Evolutionary conservation across 2,113 vertebrate species (phyloP), one percentile per base, ranked within the genome.

Genomic region (human (Homo sapiens)): DNA sequence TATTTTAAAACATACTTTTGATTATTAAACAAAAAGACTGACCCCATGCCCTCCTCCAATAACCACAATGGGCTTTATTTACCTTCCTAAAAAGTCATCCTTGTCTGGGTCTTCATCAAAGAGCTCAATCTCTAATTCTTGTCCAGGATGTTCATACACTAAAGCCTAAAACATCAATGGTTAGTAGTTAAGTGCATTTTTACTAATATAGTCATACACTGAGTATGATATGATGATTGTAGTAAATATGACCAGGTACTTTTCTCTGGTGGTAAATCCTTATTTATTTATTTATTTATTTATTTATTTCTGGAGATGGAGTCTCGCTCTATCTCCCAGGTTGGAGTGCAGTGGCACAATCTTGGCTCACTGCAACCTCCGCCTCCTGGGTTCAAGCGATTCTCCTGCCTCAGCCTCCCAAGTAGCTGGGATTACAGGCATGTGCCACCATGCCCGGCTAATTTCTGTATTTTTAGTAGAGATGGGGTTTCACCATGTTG

Each of bases 31-130:
- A 38, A 57, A 27, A 5, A 48, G 16, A 18, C 3, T 0, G 0
- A 48, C 16, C 50, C 75, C 1, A 27, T 2, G 12, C 57, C 79
- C 8, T 70, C 93, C 96, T n/a, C 11, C 17, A 85, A 38, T 76
- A 59, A 16, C 22, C 85, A 73, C 1, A 4, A 38, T 57, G 40
- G 13, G 68, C 5, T 3, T 35, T 70, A 93, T 72, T 98, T 98
- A 99, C 99, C 99, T 99, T 98, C 99, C 99, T 64, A 99, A 98
- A 97, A 99, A 99, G 98, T 99, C 99, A 96, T 99, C 99, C 98
- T 99, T 99, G 97, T 99, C 99, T 1, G 99, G 99, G 95, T 99
- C 99, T 98, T 99, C 99, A 88, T 99, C 99, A 97, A 99, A 99
- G 88, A 99, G 98, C 94, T 99, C 99, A 38, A 99, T 99, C 88